Evolutionary conservation across 2,797 vertebrate genomes (phyloP).

Genomic region (Xenops minutus): DNA sequence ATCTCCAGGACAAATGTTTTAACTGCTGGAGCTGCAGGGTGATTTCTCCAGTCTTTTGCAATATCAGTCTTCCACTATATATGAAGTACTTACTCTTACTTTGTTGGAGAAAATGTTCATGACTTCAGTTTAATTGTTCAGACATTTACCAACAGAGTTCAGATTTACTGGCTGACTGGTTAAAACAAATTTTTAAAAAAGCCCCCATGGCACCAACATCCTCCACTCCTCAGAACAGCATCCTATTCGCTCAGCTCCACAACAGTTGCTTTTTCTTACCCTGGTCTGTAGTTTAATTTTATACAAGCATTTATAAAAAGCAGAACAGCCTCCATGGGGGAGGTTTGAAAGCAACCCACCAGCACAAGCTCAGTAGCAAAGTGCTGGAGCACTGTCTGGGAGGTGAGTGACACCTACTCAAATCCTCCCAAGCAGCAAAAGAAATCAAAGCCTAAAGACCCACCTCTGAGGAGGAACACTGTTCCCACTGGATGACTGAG

Average conservation of each 20-base stretch:
- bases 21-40: background rate
- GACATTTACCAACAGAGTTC: background rate
- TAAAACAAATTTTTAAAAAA: background rate
- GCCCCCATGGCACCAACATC: background rate
- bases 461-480: background rate
- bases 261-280: background rate
- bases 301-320: background rate
- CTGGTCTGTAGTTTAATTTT: background rate
- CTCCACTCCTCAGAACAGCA: background rate
- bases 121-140: background rate
- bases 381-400: background rate
- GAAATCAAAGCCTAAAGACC: background rate
- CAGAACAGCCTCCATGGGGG: background rate
- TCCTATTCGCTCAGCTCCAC: background rate
- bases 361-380: background rate
- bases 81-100: background rate
- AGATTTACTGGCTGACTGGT: background rate
- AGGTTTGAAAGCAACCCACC: background rate
- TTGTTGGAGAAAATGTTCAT: background rate
- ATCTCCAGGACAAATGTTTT: background rate
- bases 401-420: background rate
- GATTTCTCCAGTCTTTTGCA: background rate
- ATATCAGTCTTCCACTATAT: background rate
- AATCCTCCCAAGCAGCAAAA: background rate
- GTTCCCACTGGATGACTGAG: background rate